Evolutionary conservation across 2,797 vertebrate genomes (phyloP).

Genomic region (Urophycis tenuis): DNA sequence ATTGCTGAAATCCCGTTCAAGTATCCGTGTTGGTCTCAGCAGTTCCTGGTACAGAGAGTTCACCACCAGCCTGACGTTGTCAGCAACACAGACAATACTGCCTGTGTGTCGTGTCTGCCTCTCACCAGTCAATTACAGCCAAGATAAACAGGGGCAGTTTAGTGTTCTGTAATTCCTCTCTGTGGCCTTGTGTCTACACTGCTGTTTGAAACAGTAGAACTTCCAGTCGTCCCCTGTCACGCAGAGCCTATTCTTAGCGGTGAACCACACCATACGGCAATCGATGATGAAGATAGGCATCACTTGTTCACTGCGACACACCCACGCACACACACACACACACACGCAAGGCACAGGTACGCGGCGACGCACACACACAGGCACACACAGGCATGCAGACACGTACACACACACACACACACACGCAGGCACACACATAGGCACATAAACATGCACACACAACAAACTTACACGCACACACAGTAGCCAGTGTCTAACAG

Average conservation of each 20-base stretch:
- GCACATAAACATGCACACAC: no score
- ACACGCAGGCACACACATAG: no score
- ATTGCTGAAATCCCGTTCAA: neutral
- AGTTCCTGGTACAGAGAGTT: no score
- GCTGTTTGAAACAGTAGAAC: no score
- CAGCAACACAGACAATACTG: neutral
- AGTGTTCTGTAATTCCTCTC: no score
- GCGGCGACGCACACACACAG: neutral
- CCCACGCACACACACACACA: neutral
- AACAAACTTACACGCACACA: no score
- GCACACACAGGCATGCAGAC: neutral
- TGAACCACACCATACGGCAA: conserved; percentile 45
- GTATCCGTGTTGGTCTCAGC: no score
- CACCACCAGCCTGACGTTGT: no score
- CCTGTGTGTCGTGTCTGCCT: no score
- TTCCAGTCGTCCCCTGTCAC: neutral
- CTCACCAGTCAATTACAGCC: no score
- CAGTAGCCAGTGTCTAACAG: no score
- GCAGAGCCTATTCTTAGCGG: conserved; percentile 54
- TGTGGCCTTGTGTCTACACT: neutral
- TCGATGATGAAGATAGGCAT: conserved; percentile 30
- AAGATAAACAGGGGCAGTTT: no score
- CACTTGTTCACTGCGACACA: neutral
- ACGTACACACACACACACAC: neutral
- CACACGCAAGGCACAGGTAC: neutral